Conservation (phyloP, 2,888 invertebrate genomes). For the Adineta ricciae region DNA sequence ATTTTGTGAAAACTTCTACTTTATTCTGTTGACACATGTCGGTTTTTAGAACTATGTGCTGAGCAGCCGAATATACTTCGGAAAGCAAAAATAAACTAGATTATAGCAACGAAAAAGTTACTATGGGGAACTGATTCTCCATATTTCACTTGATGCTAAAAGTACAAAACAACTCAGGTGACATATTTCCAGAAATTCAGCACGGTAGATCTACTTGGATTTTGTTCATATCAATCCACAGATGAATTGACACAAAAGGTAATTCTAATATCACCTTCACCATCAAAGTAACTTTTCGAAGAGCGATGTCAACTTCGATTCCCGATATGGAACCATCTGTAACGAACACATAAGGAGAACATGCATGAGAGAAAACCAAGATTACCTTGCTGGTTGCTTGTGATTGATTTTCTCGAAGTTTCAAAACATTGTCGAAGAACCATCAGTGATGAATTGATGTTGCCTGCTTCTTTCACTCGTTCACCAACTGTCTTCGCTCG, state of each 20-base stretch:
- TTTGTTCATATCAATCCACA: constrained; percentile 82
- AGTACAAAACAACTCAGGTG: background rate
- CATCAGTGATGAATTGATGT: constrained; percentile 93
- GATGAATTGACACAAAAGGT: constrained; percentile 89
- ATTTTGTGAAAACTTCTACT: too few species aligned
- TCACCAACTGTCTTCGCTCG: constrained; percentile 78
- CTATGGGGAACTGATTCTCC: too few species aligned
- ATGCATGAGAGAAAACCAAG: too few species aligned
- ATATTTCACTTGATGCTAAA: constrained; percentile 32
- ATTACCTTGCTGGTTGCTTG: constrained; percentile 55
- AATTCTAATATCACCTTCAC: constrained; percentile 88
- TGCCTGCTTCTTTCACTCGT: constrained; percentile 62
- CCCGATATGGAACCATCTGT: constrained; percentile 77
- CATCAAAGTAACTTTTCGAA: constrained; percentile 96
- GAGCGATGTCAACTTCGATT: constrained; percentile 81
- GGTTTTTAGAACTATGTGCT: too few species aligned
- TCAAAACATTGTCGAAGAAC: constrained; percentile 81
- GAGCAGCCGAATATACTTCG: too few species aligned
- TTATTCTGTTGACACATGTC: too few species aligned
- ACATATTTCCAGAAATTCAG: too few species aligned
- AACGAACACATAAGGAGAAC: background rate
- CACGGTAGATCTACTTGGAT: constrained; percentile 69
- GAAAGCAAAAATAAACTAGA: too few species aligned
- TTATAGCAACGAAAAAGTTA: too few species aligned
- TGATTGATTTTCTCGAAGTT: constrained; percentile 76